Conservation (phyloP, 2,797 vertebrate genomes). For the Squalus acanthias region DNA sequence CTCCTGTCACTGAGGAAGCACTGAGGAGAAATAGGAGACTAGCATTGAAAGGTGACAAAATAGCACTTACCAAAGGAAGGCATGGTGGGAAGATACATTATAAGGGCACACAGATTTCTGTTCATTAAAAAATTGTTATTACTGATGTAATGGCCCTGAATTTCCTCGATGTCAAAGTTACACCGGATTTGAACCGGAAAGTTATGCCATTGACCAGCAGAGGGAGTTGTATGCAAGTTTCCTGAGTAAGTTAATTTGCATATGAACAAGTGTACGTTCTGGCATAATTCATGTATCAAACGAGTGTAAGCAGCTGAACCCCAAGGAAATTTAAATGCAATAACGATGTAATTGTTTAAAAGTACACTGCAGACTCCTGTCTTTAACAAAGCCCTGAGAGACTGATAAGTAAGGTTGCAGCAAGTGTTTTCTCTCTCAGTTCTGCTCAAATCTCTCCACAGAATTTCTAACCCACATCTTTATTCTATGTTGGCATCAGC, state of each 20-base stretch:
- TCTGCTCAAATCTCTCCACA: not conserved
- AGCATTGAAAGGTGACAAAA: not conserved
- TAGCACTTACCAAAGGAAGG: not conserved
- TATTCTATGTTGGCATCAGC: not conserved
- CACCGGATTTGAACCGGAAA: not conserved
- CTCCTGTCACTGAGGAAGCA: not conserved
- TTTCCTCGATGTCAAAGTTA: not conserved
- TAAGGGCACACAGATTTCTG: not conserved
- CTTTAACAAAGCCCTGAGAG: not conserved
- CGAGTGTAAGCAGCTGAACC: not conserved
- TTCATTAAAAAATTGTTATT: not conserved
- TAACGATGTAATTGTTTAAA: not conserved
- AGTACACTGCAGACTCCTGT: not conserved
- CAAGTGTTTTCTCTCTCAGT: not conserved
- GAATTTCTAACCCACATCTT: not conserved
- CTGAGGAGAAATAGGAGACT: not conserved
- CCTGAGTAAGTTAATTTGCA: not conserved
- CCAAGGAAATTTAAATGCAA: not conserved
- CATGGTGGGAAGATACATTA: not conserved
- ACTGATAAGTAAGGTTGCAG: not conserved
- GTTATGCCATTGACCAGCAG: not conserved
- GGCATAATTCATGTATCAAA: not conserved
- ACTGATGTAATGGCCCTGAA: not conserved
- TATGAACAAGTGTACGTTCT: not conserved
- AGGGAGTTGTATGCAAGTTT: not conserved